Percentiles rank a stretch among this genome's conserved stretches.
These are phyloP conservation scores for Trigoniulus corallinus DNA, from an alignment of 1,140 invertebrate species.

Conservation along the genomic window DNA sequence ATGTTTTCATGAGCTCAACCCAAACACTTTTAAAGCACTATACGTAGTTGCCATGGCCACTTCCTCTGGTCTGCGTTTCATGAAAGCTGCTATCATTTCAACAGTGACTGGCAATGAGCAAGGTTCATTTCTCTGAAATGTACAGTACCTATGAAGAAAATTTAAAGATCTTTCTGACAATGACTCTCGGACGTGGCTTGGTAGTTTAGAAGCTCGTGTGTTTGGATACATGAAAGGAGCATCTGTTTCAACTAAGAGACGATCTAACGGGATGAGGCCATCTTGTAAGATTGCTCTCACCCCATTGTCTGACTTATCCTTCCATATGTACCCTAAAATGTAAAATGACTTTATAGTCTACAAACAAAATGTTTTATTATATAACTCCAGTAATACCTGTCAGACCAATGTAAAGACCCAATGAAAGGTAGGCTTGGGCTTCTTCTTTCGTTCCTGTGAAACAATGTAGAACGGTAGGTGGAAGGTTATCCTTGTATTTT, in stretches of 20 bases:
- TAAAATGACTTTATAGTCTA: conserved; percentile 7
- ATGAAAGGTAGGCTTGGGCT: conserved; percentile 65
- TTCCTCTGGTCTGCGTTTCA: conserved; percentile 68
- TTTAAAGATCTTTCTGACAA: conserved; percentile 60
- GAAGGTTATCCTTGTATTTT: conserved; percentile 40
- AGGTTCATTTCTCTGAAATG: conserved; percentile 90
- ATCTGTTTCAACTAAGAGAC: conserved; percentile 76
- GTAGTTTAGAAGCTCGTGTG: conserved; percentile 77
- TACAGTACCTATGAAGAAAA: conserved; percentile 61
- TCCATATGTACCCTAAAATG: conserved; percentile 77
- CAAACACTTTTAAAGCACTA: conserved; percentile 83
- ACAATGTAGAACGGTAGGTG: conserved; percentile 74
- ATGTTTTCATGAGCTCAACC: too few species aligned
- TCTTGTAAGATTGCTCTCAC: conserved; percentile 66
- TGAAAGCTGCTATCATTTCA: conserved; percentile 83
- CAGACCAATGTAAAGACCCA: conserved; percentile 71
- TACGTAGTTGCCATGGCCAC: conserved; percentile 81
- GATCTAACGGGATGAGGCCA: conserved; percentile 60
- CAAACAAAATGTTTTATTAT: conserved; percentile 2
- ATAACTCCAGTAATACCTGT: conserved; percentile 38
- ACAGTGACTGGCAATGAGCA: conserved; percentile 82
- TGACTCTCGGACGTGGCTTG: conserved; percentile 63
- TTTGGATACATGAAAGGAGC: conserved; percentile 94
- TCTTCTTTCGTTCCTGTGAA: conserved; percentile 78
- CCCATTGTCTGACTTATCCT: conserved; percentile 81